These are phyloP conservation scores for Chelon auratus DNA, from an alignment of 2,797 vertebrate species.

Conservation along the genomic window DNA sequence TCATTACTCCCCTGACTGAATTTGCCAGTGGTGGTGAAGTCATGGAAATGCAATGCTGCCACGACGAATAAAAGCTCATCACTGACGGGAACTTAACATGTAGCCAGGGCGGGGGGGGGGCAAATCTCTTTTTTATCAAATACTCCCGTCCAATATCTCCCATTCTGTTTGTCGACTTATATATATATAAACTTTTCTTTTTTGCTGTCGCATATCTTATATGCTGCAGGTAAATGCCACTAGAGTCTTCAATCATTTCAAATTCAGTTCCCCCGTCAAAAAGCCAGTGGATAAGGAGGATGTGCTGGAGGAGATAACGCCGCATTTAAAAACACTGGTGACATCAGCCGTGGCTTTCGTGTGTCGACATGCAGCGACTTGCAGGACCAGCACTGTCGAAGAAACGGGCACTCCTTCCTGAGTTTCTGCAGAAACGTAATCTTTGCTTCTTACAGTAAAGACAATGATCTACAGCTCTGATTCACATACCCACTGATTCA, in stretches of 20 bases:
- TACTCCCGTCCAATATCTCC: constrained; percentile 31
- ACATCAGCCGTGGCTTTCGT: constrained; percentile 53
- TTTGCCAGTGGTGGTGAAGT: constrained; percentile 72
- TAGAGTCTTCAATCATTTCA: constrained; percentile 49
- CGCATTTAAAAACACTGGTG: constrained; percentile 54
- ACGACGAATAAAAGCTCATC: constrained; percentile 73
- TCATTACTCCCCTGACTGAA: constrained; percentile 73
- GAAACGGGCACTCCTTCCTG: background rate
- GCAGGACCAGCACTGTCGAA: constrained; percentile 19
- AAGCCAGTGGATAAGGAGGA: constrained; percentile 32
- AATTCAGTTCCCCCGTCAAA: constrained; percentile 41
- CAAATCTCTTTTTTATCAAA: constrained; percentile 47
- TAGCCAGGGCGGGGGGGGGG: constrained; percentile 38
- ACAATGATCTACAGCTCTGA: too few species aligned
- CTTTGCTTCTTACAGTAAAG: background rate
- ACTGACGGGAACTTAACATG: constrained; percentile 62
- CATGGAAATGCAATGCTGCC: constrained; percentile 79
- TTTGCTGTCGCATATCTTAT: constrained; percentile 25
- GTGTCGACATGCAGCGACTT: constrained; percentile 42
- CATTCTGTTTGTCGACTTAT: constrained; percentile 36
- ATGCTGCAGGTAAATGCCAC: constrained; percentile 56
- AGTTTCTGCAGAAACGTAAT: constrained; percentile 18
- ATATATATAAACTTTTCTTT: background rate
- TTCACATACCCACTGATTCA: too few species aligned
- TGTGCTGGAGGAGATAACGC: constrained; percentile 61